A percentile compares a stretch with the other conserved stretches of the same genome.
phyloP scores from a whole-genome alignment of 2,888 invertebrate genomes.

The Cataglyphis livida region DNA sequence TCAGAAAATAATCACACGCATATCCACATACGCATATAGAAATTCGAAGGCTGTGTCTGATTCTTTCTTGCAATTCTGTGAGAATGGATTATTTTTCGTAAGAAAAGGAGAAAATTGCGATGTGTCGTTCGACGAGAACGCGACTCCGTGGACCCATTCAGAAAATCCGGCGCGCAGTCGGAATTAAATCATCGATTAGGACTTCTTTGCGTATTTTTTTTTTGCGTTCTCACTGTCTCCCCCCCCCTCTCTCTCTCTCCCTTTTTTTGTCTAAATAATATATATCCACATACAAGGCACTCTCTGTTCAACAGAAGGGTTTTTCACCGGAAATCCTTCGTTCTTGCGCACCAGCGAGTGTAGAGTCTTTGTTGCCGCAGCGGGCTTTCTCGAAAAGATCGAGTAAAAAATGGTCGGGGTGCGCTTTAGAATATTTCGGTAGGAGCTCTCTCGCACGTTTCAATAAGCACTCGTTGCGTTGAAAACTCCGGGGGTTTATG shows the following conservation, averaged over 20 bases:
- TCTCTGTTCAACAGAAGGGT: conserved; percentile 79
- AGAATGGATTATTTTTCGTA: not conserved
- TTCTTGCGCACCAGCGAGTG: conserved; percentile 48
- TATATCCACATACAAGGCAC: conserved; percentile 84
- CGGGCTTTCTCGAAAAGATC: conserved; percentile 67
- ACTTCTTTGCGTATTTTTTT: conserved; percentile 41
- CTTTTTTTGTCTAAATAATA: conserved; percentile 76
- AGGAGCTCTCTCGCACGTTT: conserved; percentile 55
- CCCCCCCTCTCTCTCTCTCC: not conserved
- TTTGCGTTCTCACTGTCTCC: not conserved
- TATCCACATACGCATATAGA: not conserved
- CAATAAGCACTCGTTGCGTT: conserved; percentile 38
- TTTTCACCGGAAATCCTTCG: conserved; percentile 66
- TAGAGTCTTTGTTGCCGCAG: conserved; percentile 42
- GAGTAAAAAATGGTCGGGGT: conserved; percentile 74
- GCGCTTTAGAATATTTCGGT: conserved; percentile 71
- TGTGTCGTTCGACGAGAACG: conserved; percentile 65
- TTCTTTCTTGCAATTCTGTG: not conserved
- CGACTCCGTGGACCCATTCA: conserved; percentile 81
- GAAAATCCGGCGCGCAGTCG: conserved; percentile 78
- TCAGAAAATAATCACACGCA: not conserved
- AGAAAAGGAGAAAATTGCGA: conserved; percentile 1
- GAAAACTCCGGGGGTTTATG: conserved; percentile 52
- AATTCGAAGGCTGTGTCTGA: not conserved
- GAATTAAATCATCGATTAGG: conserved; percentile 70